A percentile compares a stretch with the other conserved stretches of the same genome.
Evolutionary conservation across 2,888 invertebrate species (phyloP).

Genomic region (Sarcophaga variegata): DNA sequence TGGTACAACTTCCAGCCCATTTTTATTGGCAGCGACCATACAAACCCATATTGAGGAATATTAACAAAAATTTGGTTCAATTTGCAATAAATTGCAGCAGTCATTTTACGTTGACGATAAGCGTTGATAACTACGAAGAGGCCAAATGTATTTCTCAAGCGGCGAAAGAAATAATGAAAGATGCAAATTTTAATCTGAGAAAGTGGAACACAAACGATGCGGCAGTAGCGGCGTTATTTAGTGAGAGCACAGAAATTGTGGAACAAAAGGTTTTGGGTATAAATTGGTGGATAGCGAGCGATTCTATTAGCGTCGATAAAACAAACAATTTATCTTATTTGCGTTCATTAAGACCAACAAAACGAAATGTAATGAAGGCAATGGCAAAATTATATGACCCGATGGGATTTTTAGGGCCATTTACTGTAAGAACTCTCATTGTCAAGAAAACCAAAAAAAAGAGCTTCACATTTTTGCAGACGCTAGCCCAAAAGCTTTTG

Average conservation of each 20-base stretch:
- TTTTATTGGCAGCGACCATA: constrained; percentile 61
- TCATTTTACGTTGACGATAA: constrained; percentile 64
- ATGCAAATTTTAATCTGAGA: constrained; percentile 32
- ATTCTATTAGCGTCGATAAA: constrained; percentile 45
- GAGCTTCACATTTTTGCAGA: constrained; percentile 54
- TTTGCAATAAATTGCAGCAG: neutral
- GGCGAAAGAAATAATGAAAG: constrained; percentile 53
- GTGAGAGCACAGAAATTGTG: neutral
- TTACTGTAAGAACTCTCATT: constrained; percentile 49
- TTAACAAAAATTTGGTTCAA: neutral
- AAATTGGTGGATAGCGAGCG: constrained; percentile 48
- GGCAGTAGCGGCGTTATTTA: neutral
- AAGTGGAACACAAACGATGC: constrained; percentile 62
- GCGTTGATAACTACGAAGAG: constrained; percentile 27
- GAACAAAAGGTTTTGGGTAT: constrained; percentile 59
- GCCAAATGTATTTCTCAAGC: constrained; percentile 15
- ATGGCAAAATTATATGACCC: constrained; percentile 61
- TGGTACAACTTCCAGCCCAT: constrained; percentile 46
- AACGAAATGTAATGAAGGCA: constrained; percentile 53
- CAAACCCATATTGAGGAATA: constrained; percentile 48
- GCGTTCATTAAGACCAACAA: constrained; percentile 30
- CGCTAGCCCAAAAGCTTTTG: constrained; percentile 62
- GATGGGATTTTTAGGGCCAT: constrained; percentile 55
- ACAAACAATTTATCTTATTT: constrained; percentile 32
- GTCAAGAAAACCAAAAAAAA: neutral